Evolutionary conservation across 2,888 invertebrate species (phyloP), one percentile per base, ranked within the genome.

Genomic region (Rhingia rostrata): DNA sequence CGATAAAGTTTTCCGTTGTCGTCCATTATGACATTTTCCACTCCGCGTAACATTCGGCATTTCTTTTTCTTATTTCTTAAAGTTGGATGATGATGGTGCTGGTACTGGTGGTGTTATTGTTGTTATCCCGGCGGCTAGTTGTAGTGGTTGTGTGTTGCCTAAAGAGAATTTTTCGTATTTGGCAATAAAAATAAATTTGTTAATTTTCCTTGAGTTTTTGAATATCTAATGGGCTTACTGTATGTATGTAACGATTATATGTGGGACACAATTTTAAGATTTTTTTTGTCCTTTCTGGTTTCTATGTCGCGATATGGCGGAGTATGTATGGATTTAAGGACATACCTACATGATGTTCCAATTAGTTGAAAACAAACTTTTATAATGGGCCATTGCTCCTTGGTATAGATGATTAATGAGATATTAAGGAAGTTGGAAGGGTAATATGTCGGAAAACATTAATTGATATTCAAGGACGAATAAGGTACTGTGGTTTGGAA

Each of bases 21-120:
- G 78, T 64, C 80, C 80, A 84, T 84, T 84, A 84, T 80, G 80
- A 84, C 84, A 84, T 84, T 84, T 84, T 80, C 70, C 70, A 70
- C 75, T 80, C 60, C 54, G 74, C 64, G 70, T 45, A 74, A 75
- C 64, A 74, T 80, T 75, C 70, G 73, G 64, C 54, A 49, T 67
- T 80, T 67, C 39, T 75, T 69, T 64, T 67, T 56, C 14, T 61
- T 53, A 45, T 53, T 22, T 12, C n/a, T 56, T 39, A 22, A 14
- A 54, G 70, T 77, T 77, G 61, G 43, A 81, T 70, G 75, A 14
- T 66, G 56, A 35, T 67, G 53, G 37, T 66, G 43, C 32, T 49
- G 53, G 47, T 39, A 22, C n/a, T 33, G 69, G 14, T 49, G 22
- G 33, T 70, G 43, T 70, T 64, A 35, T 66, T 77, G 37, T 61